Conservation (phyloP, 2,113 vertebrate species). For the Amblyopsis rosae region DNA sequence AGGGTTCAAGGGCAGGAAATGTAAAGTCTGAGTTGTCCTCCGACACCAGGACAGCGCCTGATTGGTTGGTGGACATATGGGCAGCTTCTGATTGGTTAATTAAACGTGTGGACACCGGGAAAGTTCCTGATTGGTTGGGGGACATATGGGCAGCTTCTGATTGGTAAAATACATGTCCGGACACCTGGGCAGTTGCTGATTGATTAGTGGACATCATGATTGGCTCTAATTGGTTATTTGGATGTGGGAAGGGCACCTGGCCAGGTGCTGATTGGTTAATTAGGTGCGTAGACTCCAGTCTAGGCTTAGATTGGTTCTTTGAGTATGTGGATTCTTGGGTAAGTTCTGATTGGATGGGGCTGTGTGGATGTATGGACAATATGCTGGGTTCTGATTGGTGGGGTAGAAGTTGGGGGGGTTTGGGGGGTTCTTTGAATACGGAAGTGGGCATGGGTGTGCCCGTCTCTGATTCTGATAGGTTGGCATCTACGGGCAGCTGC, state of each 20-base stretch:
- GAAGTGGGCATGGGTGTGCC: conserved; percentile 31
- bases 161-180: background rate
- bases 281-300: background rate
- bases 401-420: conserved; percentile 4
- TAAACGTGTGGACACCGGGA: no score
- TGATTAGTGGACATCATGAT: background rate
- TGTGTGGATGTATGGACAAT: background rate
- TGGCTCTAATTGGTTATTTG: background rate
- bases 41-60: background rate
- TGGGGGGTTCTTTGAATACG: conserved; percentile 36
- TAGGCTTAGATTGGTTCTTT: background rate
- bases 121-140: background rate
- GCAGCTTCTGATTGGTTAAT: no score
- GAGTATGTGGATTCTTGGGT: background rate
- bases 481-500: background rate
- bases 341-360: background rate
- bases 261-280: background rate
- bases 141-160: background rate
- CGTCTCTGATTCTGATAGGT: conserved; percentile 5
- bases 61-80: background rate
- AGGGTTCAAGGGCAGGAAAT: background rate
- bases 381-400: conserved; percentile 12
- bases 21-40: background rate
- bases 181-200: background rate
- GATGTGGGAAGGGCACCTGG: background rate